phyloP scores from a whole-genome alignment of 2,888 invertebrate genomes.

The Himalopsyche tibetana region DNA sequence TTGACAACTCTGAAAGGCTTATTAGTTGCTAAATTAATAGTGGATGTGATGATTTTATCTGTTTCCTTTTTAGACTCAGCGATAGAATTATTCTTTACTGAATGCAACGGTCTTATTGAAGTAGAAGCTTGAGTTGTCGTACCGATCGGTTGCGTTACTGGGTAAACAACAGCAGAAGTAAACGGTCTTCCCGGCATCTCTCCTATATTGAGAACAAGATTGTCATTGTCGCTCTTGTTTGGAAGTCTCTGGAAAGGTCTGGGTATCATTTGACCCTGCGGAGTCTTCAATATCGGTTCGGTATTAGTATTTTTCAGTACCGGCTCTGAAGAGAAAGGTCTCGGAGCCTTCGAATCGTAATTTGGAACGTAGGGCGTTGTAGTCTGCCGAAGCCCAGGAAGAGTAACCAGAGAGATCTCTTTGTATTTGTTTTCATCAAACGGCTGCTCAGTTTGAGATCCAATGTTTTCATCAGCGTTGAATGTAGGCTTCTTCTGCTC shows the following conservation, averaged over 20 bases:
- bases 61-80: constrained; percentile 70
- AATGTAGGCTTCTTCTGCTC: constrained; percentile 68
- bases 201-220: constrained; percentile 73
- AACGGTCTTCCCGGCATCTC: constrained; percentile 69
- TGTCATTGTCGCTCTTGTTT: constrained; percentile 70
- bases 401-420: constrained; percentile 67
- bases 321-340: constrained; percentile 72
- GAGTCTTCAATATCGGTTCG: constrained; percentile 36
- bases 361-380: constrained; percentile 72
- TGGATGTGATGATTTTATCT: constrained; percentile 74
- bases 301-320: constrained; percentile 48
- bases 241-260: constrained; percentile 63
- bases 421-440: constrained; percentile 70
- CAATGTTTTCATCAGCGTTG: constrained; percentile 68
- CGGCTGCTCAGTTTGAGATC: constrained; percentile 76
- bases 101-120: constrained; percentile 69
- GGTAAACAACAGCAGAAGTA: constrained; percentile 48
- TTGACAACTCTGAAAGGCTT: constrained; percentile 74
- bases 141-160: constrained; percentile 29
- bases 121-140: constrained; percentile 66
- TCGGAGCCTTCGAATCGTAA: constrained; percentile 70
- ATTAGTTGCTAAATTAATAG: constrained; percentile 73
- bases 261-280: constrained; percentile 56
- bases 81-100: constrained; percentile 68
- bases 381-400: constrained; percentile 68